These are phyloP conservation scores for Pyxicephalus adspersus DNA, from an alignment of 2,113 vertebrate genomes.

Conservation along the genomic window DNA sequence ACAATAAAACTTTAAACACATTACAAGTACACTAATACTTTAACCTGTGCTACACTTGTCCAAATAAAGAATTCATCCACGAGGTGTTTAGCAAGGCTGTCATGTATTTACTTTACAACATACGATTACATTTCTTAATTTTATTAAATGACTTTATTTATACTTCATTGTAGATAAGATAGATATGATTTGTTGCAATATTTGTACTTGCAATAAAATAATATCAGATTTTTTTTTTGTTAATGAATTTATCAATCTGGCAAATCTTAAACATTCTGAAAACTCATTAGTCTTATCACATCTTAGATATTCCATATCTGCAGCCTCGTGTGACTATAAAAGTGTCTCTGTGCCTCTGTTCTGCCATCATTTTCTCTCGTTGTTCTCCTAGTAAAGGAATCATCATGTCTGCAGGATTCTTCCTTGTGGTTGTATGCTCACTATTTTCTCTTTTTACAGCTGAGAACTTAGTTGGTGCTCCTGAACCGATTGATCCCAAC, in stretches of 20 bases:
- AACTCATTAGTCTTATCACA: slow-evolving; percentile 1
- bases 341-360: background rate
- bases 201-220: background rate
- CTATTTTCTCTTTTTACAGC: background rate
- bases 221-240: background rate
- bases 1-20: too few species aligned
- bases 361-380: background rate
- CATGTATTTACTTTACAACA: background rate
- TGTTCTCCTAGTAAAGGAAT: background rate
- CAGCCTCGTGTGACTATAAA: background rate
- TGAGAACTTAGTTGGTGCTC: background rate
- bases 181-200: too few species aligned
- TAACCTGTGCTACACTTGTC: too few species aligned
- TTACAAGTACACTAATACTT: too few species aligned
- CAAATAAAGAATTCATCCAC: too few species aligned
- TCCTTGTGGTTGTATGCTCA: background rate
- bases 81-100: too few species aligned
- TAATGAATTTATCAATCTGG: background rate
- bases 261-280: background rate
- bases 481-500: background rate
- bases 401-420: slow-evolving; percentile 15
- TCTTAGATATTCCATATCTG: background rate
- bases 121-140: background rate
- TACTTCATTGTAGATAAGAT: background rate
- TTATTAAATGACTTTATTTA: background rate